Evolutionary conservation across 2,888 invertebrate genomes (phyloP).

Genomic region (Acrobasis suavella): DNA sequence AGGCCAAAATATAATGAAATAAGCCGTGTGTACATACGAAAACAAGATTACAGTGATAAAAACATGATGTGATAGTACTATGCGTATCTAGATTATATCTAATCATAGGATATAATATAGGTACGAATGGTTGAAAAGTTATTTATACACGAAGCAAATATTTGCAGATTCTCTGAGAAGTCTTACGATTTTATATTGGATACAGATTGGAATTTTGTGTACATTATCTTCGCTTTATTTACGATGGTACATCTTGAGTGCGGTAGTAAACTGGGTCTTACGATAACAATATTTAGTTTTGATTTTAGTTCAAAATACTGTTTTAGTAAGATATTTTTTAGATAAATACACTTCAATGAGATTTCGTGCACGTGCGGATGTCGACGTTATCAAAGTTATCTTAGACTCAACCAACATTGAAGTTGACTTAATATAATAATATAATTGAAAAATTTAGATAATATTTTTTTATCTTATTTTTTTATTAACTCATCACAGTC

Average conservation of each 20-base stretch:
- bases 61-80: conserved; percentile 33
- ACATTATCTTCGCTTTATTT: not conserved
- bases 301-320: not conserved
- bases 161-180: not conserved
- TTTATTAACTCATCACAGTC: not conserved
- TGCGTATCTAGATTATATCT: conserved; percentile 31
- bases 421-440: no score
- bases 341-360: no score
- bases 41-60: conserved; percentile 34
- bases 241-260: not conserved
- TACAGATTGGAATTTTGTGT: conserved; percentile 3
- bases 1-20: conserved; percentile 33
- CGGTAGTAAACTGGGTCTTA: not conserved
- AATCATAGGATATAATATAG: conserved; percentile 29
- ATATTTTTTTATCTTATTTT: no score
- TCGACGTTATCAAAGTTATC: no score
- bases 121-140: conserved; percentile 8
- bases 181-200: conserved; percentile 4
- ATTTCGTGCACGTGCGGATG: no score
- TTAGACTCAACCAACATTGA: no score
- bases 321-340: no score
- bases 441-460: no score
- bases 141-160: conserved; percentile 6
- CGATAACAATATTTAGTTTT: not conserved
- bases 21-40: conserved; percentile 38